Base-by-base conservation (phyloP, 2,113 vertebrate genomes). In the Mixornis gularis region DNA sequence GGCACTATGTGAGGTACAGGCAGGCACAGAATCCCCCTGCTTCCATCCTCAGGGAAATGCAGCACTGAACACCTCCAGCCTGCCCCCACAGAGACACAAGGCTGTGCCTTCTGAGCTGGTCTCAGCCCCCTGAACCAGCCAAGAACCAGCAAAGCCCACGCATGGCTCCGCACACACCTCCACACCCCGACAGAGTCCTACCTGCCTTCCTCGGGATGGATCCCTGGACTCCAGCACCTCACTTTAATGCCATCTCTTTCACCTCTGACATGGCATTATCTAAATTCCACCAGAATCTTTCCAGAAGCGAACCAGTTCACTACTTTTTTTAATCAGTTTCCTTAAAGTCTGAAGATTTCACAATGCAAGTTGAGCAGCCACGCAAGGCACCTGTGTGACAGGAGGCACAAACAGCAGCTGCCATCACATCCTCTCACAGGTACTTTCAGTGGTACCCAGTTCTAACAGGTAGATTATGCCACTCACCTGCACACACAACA, bases 121-220 rank as follows among this genome's bases (percentile, higher is more conserved):
- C 46, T 27, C 59, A 44, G 17, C 55, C 51, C 63, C 70, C 3
- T 0, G 1, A 55, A 34, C 4, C 41, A 65, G 70, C 53, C 66
- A 18, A 80, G 62, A 66, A 36, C 3, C 25, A 68, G 56, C 30
- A 1, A 10, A 81, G 53, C 41, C 74, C 32, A 32, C 0, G 0
- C 3, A 0, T 12, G 6, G 48, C 21, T 2, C 38, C 1, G 0
- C 62, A 8, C 26, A 24, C 62, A 5, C 12, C 38, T 32, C 0
- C 25, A 20, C 65, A 6, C 8, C 36, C 48, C 0, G 1, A 46
- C 17, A 1, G 3, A 22, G 5, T 63, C 66, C 2, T 0, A 59
- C n/a, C 32, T 11, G 3, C 13, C 43, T 4, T 7, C n/a, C 56
- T 6, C 2, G 27, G 52, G 74, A 53, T 51, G 76, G 0, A 77